These are phyloP conservation scores for Acleris literana DNA, from an alignment of 2,888 invertebrate species.

Conservation along the genomic window DNA sequence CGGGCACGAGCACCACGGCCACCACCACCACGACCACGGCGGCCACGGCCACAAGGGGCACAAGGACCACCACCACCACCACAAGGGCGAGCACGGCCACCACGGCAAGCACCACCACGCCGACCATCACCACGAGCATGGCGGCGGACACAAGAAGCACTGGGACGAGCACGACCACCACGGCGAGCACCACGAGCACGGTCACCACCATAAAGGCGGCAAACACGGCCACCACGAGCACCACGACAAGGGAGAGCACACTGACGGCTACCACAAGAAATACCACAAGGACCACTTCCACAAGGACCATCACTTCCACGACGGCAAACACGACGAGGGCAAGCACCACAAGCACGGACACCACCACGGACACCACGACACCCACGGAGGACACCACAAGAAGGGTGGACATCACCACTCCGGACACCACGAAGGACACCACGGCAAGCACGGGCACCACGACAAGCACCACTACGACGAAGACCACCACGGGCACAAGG, in stretches of 20 bases:
- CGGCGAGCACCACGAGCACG: conserved; percentile 89
- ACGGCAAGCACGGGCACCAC: conserved; percentile 91
- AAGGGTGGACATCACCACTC: conserved; percentile 91
- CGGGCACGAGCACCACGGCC: conserved; percentile 86
- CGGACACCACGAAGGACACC: conserved; percentile 90
- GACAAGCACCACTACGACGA: conserved; percentile 92
- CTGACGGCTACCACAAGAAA: conserved; percentile 92
- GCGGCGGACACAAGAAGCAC: conserved; percentile 91
- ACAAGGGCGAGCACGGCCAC: conserved; percentile 89
- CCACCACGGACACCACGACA: conserved; percentile 88
- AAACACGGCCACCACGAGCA: conserved; percentile 92
- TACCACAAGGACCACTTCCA: conserved; percentile 94
- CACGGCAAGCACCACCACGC: conserved; percentile 90
- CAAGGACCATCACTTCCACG: conserved; percentile 94
- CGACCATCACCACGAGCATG: conserved; percentile 88
- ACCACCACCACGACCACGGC: conserved; percentile 88
- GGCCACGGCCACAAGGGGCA: conserved; percentile 90
- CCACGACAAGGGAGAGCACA: conserved; percentile 92
- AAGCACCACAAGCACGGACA: conserved; percentile 91
- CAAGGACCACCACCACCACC: conserved; percentile 89
- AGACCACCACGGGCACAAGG: conserved; percentile 90
- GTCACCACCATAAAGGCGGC: conserved; percentile 90
- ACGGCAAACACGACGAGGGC: conserved; percentile 92
- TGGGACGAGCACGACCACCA: conserved; percentile 90
- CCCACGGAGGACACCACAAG: conserved; percentile 90